Evolutionary conservation across 2,113 vertebrate species (phyloP), one percentile per base, ranked within the genome.

Genomic region (Psephotus haematonotus): DNA sequence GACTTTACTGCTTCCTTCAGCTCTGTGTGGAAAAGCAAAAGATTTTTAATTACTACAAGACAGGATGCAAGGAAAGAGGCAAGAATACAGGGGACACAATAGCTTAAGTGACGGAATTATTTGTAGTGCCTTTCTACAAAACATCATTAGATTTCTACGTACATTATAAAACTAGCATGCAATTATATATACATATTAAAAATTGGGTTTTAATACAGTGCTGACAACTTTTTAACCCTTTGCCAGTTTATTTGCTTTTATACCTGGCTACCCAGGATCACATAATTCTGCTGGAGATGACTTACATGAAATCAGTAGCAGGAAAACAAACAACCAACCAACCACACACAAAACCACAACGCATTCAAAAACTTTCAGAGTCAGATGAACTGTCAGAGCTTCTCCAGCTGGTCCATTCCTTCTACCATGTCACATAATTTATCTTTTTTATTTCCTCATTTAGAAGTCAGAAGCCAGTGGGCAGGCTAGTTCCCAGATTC

Each of bases 1-100:
- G 94, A 99, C 98, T 98, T 99, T 99, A 97, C 99, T 99, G 97
- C 99, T 99, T 88, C 99, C 99, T 96, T 99, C 99, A 76, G 99
- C 99, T 96, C 99, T 99, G 97, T 4, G 62, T 49, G 88, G 22
- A 52, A 95, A 72, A 84, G 79, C 25, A 85, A 80, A 63, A 77
- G 43, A 72, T 19, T 88, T 92, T 25, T 75, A 90, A 39, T 46
- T 78, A 75, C 27, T n/a, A 90, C 35, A 86, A 93, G 64, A 43
- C 12, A 41, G 68, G 20, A 46, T 23, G 35, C 23, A 78, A 86
- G 33, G 28, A 16, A 91, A 69, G 69, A 59, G 8, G 47, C 52
- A 85, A 65, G 55, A 86, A 87, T 35, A 29, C 6, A 65, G 18
- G 17, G 8, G 2, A 65, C 33, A 27, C 23, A 57, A 25, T 39